A percentile compares a stretch with the other conserved stretches of the same genome.
phyloP scores from a whole-genome alignment of 2,113 vertebrate species.

The Brienomyrus brachyistius region DNA sequence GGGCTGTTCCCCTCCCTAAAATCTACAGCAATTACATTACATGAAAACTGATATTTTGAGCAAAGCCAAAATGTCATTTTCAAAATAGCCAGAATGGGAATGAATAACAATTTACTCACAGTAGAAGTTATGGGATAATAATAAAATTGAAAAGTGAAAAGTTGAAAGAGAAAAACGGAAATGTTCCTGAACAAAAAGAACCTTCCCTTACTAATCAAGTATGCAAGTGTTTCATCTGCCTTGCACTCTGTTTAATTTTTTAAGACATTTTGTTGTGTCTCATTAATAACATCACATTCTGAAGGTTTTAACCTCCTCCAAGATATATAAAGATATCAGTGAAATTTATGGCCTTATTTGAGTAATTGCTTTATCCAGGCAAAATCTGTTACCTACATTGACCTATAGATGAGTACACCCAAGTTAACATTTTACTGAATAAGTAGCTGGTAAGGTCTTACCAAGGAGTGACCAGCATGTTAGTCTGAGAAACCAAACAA shows the following conservation, averaged over 20 bases:
- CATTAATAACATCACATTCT: background rate
- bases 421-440: background rate
- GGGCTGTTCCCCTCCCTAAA: too few relatives aligned
- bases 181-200: background rate
- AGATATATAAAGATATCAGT: background rate
- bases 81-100: background rate
- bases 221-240: background rate
- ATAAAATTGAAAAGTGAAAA: background rate
- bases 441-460: background rate
- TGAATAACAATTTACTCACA: background rate
- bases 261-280: background rate
- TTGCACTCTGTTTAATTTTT: background rate
- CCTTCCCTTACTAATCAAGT: background rate
- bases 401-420: background rate
- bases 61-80: background rate
- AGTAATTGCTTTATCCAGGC: background rate
- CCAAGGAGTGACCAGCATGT: background rate
- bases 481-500: background rate
- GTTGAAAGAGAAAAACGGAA: background rate
- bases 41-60: too few relatives aligned
- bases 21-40: background rate
- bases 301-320: background rate
- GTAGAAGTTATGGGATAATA: background rate
- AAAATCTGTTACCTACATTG: background rate
- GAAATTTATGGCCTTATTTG: background rate